Percentiles rank a stretch among this genome's conserved stretches.
These are phyloP conservation scores for Tiliqua scincoides DNA, from an alignment of 2,113 vertebrate species.

Conservation along the genomic window DNA sequence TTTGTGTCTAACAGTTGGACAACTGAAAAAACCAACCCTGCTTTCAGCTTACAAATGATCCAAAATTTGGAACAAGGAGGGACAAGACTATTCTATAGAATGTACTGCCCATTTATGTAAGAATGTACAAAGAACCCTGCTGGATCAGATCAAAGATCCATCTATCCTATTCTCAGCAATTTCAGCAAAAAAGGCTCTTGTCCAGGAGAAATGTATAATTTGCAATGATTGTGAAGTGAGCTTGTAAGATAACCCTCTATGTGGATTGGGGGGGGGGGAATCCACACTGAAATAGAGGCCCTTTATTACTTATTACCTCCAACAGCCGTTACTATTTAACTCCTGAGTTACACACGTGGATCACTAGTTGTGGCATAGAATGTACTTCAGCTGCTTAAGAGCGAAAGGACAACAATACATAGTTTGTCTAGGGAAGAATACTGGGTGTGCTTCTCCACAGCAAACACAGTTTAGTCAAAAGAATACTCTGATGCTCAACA, in stretches of 20 bases:
- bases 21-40: neutral
- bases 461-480: neutral
- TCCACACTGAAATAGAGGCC: slow-evolving; percentile 62
- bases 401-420: neutral
- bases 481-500: slow-evolving; percentile 1
- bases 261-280: slow-evolving; percentile 23
- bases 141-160: neutral
- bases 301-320: slow-evolving; percentile 69
- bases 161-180: neutral
- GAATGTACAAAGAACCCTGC: neutral
- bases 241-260: neutral
- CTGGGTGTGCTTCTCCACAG: neutral
- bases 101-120: neutral
- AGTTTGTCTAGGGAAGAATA: neutral
- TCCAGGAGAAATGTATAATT: neutral
- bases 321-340: slow-evolving; percentile 68
- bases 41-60: neutral
- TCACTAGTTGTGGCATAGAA: slow-evolving; percentile 24
- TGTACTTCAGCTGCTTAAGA: slow-evolving; percentile 39
- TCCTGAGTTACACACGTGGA: slow-evolving; percentile 45
- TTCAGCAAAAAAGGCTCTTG: neutral
- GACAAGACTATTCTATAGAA: neutral
- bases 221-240: neutral
- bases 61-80: neutral
- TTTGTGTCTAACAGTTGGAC: neutral